Base-by-base conservation (phyloP, 2,888 invertebrate species). In the Andrena bucephala region DNA sequence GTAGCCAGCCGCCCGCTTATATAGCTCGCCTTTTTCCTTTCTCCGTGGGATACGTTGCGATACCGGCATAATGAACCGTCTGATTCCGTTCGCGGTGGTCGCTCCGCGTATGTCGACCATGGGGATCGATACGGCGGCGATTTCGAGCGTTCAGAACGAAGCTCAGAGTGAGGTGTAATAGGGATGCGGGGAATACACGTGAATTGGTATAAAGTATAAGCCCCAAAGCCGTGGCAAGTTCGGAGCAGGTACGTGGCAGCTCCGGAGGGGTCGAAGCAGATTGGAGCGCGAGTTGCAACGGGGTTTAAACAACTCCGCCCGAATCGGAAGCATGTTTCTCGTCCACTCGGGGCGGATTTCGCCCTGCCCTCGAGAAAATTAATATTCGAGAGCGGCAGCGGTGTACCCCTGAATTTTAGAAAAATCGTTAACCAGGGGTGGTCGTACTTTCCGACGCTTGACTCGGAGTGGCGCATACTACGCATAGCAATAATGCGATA, bases 401-500 rank as follows among this genome's bases (percentile, higher is more conserved):
- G 24, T 24, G 13, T 16, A 24, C 10, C 57, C 57, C 20, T 10
- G 24, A 24, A 57, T 24, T 57, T 27, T 1, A 20, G 52, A 57
- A 57, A 57, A 57, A 57, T 57, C 57, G 27, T 24, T 57, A 27
- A 57, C 57, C 27, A 1, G 54, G 54, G 31, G 42, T 27, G 57
- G 3, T 57, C 57, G 24, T 57, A 27, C 10, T 27, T 57, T 4
- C 24, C 57, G 57, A 27, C 10, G 24, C 24, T 57, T 27, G 27
- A 13, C 24, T 8, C 62, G n/a, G 48, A 66, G 3, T 24, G 54
- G 54, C 68, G 4, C 54, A 68, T 54, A 8, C 4, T 73, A 42
- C 29, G 57, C 57, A 57, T 62, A 27, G 77, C 75, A 81, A 79
- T 77, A 81, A 86, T 59, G 76, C 54, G 62, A 63, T 65, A 73